Base-by-base conservation (phyloP, 2,888 invertebrate genomes). In the Tinea trinotella region DNA sequence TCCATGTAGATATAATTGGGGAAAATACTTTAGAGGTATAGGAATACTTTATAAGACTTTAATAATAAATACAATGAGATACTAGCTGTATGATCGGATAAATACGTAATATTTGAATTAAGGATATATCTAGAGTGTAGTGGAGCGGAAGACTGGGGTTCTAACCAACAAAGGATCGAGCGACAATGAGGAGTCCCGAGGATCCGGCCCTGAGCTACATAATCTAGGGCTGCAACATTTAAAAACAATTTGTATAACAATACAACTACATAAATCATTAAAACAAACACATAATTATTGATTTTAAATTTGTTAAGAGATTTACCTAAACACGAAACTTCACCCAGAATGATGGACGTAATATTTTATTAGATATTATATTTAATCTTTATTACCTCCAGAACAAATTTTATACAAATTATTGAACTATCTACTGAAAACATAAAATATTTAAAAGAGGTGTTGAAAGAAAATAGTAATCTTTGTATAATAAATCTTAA, bases 91-190 rank as follows among this genome's bases (percentile, higher is more conserved):
- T n/a, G 7, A 17, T 9, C 17, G 30, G 30, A 30, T 30, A 30
- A 30, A 30, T 30, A 30, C 30, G n/a, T 30, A 22, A 22, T 22
- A 30, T 30, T 7, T 20, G 48, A 10, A 35, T 30, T 55, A 6
- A 15, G 19, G 75, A 40, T 40, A 76, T 78, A 79, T 68, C 71
- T 70, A 68, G 73, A 40, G 56, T 68, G 75, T 78, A 71, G 74
- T 80, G 78, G 71, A 71, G 75, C 83, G 80, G 81, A 80, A 83
- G 76, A 76, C 74, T 74, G 73, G 36, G 52, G 46, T 74, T n/a
- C 71, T 75, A 71, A 78, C 17, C 81, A 79, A 78, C 81, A 80
- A 78, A 81, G 81, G 76, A 73, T 73, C 53, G 53, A 79, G 73
- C 69, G 74, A 83, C 80, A 77, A 80, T 78, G 77, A 79, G 69